phyloP scores from a whole-genome alignment of 1,140 invertebrate genomes.

The Caenorhabditis brenneri region DNA sequence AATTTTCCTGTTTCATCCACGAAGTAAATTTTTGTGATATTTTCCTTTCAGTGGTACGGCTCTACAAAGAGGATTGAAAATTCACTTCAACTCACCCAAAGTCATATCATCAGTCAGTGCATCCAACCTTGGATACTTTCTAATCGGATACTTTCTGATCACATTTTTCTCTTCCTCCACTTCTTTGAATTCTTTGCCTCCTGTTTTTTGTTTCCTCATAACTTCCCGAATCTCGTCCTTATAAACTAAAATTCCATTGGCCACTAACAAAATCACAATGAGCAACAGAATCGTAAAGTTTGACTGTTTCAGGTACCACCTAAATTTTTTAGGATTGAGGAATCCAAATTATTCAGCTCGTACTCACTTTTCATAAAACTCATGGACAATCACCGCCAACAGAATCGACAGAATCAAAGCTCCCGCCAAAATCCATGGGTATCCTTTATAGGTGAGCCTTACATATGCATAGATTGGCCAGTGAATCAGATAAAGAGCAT shows the following conservation, averaged over 20 bases:
- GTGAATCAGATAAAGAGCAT: not conserved
- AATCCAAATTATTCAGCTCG: not conserved
- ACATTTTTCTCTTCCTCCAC: too few relatives aligned
- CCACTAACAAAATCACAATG: not conserved
- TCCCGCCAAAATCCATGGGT: not conserved
- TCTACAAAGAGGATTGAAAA: too few relatives aligned
- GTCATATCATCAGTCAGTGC: not conserved
- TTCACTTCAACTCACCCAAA: not conserved
- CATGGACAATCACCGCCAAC: not conserved
- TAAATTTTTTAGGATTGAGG: not conserved
- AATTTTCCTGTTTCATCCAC: not conserved
- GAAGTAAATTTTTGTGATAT: too few relatives aligned
- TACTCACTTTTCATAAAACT: not conserved
- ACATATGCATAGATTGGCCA: not conserved
- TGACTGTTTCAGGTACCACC: not conserved
- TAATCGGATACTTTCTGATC: too few relatives aligned
- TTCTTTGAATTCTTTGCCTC: too few relatives aligned
- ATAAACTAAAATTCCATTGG: not conserved
- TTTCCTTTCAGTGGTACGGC: too few relatives aligned
- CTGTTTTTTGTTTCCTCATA: too few relatives aligned
- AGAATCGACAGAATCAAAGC: not conserved
- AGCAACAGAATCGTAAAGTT: not conserved
- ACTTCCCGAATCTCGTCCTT: not conserved
- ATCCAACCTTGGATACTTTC: not conserved
- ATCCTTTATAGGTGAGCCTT: not conserved